Conservation (phyloP, 2,888 invertebrate genomes). For the Andrena bicolor region DNA sequence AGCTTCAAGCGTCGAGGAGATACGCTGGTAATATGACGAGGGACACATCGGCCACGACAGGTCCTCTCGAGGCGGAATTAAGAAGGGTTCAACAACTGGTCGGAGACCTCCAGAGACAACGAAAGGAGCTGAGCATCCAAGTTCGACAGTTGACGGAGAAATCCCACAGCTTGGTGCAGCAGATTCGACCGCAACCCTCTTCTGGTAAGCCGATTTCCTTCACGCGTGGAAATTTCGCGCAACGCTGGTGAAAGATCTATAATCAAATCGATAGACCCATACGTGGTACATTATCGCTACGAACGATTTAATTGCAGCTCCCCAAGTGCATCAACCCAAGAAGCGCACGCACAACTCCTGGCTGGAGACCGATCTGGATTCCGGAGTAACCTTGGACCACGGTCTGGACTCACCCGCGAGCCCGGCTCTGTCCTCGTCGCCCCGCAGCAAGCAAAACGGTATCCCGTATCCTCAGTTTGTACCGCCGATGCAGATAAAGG, state of each 20-base stretch:
- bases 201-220: slow-evolving; percentile 49
- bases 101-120: slow-evolving; percentile 93
- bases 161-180: slow-evolving; percentile 89
- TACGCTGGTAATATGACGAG: slow-evolving; percentile 81
- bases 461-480: slow-evolving; percentile 61
- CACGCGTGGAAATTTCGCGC: no score
- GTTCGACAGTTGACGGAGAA: slow-evolving; percentile 94
- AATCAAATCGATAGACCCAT: no score
- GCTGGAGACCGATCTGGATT: slow-evolving; percentile 96
- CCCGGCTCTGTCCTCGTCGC: slow-evolving; percentile 74
- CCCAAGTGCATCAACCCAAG: slow-evolving; percentile 83
- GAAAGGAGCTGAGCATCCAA: slow-evolving; percentile 94
- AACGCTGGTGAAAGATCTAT: no score
- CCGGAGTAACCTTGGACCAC: slow-evolving; percentile 91
- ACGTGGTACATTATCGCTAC: no score
- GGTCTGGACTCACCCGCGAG: slow-evolving; percentile 86
- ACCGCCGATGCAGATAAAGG: slow-evolving; percentile 70
- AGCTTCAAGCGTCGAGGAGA: slow-evolving; percentile 90
- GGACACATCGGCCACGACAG: slow-evolving; percentile 86
- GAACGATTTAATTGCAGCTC: slow-evolving; percentile 59
- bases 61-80: slow-evolving; percentile 92
- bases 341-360: slow-evolving; percentile 90
- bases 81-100: slow-evolving; percentile 93
- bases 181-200: slow-evolving; percentile 86
- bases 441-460: slow-evolving; percentile 74